Base-by-base conservation (phyloP, 2,797 vertebrate species). In the Esox masquinongy region DNA sequence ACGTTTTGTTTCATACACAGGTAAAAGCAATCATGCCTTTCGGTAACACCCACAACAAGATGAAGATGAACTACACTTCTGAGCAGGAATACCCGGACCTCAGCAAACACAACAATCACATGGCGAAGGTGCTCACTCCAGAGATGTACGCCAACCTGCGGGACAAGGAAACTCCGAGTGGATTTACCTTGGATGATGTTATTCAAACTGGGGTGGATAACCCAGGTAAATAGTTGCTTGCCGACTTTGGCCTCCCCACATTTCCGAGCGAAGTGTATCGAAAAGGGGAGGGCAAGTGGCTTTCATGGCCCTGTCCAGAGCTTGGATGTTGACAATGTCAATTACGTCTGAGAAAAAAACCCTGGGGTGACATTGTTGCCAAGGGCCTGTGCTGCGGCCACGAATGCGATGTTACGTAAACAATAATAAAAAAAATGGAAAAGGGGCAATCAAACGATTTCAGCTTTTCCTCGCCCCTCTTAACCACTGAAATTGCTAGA, bases 11-110 rank as follows among this genome's bases (percentile, higher is more conserved):
- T 74, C 22, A 19, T 26, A 29, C 59, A 80, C 87, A 93, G 92
- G 80, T 85, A 70, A 75, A 77, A 78, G 77, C 88, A 92, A 89
- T 79, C 94, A 98, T 99, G 97, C 97, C 97, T 78, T 98, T 98
- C 87, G 94, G 97, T 84, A 99, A 97, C 91, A 96, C 95, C 86
- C 97, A 98, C 93, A 98, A 98, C 85, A 82, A 92, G 74, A 14
- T 95, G 91, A 98, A 98, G 95, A 91, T 95, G 94, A 97, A 95
- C 84, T 91, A 88, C 90, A 82, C 85, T 0, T 79, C 91, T 0
- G 95, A 94, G 3, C 96, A 98, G 8, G 97, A 99, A 91, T 97
- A 83, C 87, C 97, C 97, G 0, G 95, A 96, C 91, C 93, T 96
- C 76, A 95, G 91, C 90, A 50, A 90, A 84, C 94, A 95, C 92